These are phyloP conservation scores for Cephus spinipes DNA, from an alignment of 2,888 invertebrate species.

Conservation along the genomic window DNA sequence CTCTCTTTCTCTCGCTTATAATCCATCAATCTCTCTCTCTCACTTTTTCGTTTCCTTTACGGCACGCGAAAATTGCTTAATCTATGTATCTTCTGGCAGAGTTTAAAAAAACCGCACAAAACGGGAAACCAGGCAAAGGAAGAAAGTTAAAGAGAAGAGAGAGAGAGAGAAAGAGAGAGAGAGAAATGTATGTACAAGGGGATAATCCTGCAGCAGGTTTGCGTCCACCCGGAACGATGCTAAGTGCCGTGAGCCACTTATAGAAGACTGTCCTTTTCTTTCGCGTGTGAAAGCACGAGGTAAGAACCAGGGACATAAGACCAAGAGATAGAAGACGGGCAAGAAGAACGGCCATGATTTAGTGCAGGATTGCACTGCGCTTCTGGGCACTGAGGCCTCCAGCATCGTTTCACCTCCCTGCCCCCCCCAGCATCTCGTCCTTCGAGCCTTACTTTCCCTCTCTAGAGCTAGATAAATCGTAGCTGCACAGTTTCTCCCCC, in stretches of 20 bases:
- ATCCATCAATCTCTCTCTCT: no score
- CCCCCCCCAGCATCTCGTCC: no score
- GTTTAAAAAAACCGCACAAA: no score
- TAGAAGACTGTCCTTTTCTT: no score
- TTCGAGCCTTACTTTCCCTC: constrained; percentile 20
- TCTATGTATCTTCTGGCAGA: background rate
- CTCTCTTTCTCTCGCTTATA: constrained; percentile 1
- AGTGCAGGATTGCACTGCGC: constrained; percentile 51
- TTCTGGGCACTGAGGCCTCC: constrained; percentile 31
- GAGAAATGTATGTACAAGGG: background rate
- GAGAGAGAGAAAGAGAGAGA: no score
- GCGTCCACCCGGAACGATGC: no score
- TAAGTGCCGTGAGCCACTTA: no score
- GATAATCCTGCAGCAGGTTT: constrained; percentile 8
- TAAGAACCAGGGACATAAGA: no score
- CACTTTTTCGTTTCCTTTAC: constrained; percentile 8
- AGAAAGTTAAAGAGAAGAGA: no score
- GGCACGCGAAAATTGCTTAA: constrained; percentile 15
- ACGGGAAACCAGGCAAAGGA: no score
- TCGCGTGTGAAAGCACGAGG: no score
- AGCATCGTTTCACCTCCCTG: no score
- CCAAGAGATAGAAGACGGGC: constrained; percentile 33
- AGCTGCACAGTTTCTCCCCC: constrained; percentile 31
- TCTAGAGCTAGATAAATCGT: constrained; percentile 49
- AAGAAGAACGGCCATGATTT: constrained; percentile 58